Evolutionary conservation across 2,113 vertebrate species (phyloP).

Genomic region (Castor canadensis): DNA sequence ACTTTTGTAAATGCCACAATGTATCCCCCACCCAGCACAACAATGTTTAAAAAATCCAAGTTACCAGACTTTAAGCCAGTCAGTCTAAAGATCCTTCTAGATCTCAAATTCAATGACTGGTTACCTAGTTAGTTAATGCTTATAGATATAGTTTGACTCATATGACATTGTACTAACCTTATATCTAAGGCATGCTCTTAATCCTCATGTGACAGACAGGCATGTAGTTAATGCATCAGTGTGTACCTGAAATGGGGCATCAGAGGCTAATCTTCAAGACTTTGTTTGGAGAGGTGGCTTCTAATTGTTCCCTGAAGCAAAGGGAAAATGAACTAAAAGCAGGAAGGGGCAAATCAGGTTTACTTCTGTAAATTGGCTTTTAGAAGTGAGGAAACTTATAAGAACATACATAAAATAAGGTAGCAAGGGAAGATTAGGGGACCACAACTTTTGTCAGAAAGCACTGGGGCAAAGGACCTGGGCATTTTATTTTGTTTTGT

Average conservation of each 20-base stretch:
- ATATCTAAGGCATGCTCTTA: not conserved
- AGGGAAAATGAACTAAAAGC: not conserved
- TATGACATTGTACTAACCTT: not conserved
- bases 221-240: not conserved
- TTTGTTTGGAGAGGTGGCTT: not conserved
- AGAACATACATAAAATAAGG: not conserved
- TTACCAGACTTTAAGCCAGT: not conserved
- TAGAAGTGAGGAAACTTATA: not conserved
- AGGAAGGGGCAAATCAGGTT: not conserved
- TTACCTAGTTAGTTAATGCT: not conserved
- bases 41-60: not conserved
- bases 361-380: not conserved
- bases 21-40: too few species aligned
- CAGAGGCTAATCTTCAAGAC: not conserved
- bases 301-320: not conserved
- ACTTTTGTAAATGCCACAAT: too few species aligned
- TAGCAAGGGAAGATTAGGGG: not conserved
- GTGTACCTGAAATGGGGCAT: not conserved
- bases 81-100: not conserved
- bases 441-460: not conserved
- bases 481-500: not conserved
- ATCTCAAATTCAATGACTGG: not conserved
- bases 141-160: not conserved
- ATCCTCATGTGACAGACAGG: not conserved
- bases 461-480: not conserved